Conservation (phyloP, 92 coral and sea anemone genomes). For the Zoanthus gigantus region DNA sequence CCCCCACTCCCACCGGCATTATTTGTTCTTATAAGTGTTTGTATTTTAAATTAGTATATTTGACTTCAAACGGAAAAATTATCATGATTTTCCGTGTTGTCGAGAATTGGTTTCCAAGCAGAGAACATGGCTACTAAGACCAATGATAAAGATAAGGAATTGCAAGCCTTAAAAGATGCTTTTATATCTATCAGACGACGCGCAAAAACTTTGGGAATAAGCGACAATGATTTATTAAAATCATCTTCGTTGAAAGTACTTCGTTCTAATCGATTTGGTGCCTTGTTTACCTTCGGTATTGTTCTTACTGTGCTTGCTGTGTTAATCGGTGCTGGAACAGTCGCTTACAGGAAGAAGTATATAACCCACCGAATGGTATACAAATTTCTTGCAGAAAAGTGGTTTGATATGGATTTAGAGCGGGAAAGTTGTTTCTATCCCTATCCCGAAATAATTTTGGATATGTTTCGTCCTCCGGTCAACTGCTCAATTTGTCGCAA, state of each 20-base stretch:
- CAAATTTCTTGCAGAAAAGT: conserved; percentile 64
- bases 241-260: conserved; percentile 71
- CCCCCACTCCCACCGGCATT: conserved; percentile 19
- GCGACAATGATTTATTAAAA: conserved; percentile 66
- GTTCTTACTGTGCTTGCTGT: conserved; percentile 69
- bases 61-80: conserved; percentile 1
- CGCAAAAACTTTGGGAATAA: conserved; percentile 85
- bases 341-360: conserved; percentile 53
- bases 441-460: conserved; percentile 79
- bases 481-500: conserved; percentile 82
- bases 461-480: conserved; percentile 97
- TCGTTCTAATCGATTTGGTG: conserved; percentile 36
- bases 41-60: not conserved
- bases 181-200: conserved; percentile 74
- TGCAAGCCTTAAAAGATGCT: conserved; percentile 71
- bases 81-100: not conserved
- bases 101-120: not conserved
- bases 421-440: conserved; percentile 84
- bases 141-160: conserved; percentile 41
- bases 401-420: conserved; percentile 79
- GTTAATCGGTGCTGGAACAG: conserved; percentile 58
- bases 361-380: conserved; percentile 58
- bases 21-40: not conserved
- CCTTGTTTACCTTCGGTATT: conserved; percentile 30
- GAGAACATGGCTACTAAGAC: conserved; percentile 54